These are phyloP conservation scores for Poeciliopsis gracilis DNA, from an alignment of 2,797 vertebrate genomes.

Conservation along the genomic window DNA sequence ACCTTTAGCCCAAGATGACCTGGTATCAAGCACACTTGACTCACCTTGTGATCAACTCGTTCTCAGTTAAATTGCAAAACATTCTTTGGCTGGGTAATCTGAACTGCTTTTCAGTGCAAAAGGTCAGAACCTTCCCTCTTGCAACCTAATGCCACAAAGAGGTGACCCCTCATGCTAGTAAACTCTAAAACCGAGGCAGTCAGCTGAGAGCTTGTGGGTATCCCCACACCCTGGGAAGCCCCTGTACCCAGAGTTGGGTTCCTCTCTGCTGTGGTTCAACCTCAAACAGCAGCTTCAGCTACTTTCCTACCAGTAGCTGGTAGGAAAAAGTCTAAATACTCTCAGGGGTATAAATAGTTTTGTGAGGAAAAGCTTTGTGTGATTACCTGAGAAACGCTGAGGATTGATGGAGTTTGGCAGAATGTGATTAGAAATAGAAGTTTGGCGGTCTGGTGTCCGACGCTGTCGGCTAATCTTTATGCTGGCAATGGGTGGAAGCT, in stretches of 20 bases:
- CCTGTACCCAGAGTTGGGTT: background rate
- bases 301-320: background rate
- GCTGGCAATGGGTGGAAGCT: constrained; percentile 82
- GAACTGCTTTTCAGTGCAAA: background rate
- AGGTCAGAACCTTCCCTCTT: background rate
- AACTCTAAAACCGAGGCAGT: background rate
- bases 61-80: background rate
- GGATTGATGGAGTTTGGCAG: constrained; percentile 77
- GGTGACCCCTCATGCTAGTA: background rate
- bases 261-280: background rate
- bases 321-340: background rate
- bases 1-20: background rate
- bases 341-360: background rate
- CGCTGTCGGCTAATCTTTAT: constrained; percentile 75
- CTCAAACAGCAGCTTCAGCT: background rate
- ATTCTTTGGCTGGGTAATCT: background rate
- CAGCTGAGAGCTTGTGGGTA: background rate
- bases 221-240: background rate
- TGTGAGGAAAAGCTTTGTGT: background rate
- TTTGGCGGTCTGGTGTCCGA: constrained; percentile 64
- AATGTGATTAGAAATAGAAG: constrained; percentile 82
- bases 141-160: background rate
- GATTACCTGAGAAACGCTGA: constrained; percentile 77
- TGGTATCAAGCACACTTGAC: background rate
- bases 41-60: background rate